phyloP scores from a whole-genome alignment of 2,797 vertebrate species.

The Sebastes miniatus region DNA sequence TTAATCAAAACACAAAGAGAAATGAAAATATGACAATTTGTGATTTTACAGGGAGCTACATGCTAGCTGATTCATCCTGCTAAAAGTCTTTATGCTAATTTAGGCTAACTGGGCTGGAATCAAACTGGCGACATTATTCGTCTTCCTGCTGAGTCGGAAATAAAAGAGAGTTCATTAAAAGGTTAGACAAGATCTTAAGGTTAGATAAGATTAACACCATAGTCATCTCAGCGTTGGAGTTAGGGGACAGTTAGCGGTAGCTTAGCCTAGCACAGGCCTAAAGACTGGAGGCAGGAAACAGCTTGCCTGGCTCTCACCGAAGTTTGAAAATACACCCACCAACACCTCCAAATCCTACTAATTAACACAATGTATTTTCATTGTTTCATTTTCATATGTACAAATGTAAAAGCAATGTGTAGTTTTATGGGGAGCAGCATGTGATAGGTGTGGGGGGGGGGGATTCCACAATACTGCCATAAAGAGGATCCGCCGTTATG shows the following conservation, averaged over 20 bases:
- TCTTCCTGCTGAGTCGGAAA: neutral
- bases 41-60: neutral
- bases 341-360: neutral
- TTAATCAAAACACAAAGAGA: neutral
- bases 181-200: neutral
- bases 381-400: neutral
- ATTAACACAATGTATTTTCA: neutral
- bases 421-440: too few relatives aligned
- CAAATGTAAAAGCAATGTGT: neutral
- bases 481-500: too few relatives aligned
- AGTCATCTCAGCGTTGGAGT: neutral
- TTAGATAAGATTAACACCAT: neutral
- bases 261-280: neutral
- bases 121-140: neutral
- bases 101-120: neutral
- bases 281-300: neutral
- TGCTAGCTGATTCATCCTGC: neutral
- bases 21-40: neutral
- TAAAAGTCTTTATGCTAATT: neutral
- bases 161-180: neutral
- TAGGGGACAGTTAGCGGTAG: neutral
- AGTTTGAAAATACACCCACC: too few relatives aligned
- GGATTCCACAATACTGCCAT: too few relatives aligned
- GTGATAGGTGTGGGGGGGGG: too few relatives aligned
- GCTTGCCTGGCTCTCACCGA: too few relatives aligned